phyloP scores from a whole-genome alignment of 2,888 invertebrate species.

The Hypomecis atomaria region DNA sequence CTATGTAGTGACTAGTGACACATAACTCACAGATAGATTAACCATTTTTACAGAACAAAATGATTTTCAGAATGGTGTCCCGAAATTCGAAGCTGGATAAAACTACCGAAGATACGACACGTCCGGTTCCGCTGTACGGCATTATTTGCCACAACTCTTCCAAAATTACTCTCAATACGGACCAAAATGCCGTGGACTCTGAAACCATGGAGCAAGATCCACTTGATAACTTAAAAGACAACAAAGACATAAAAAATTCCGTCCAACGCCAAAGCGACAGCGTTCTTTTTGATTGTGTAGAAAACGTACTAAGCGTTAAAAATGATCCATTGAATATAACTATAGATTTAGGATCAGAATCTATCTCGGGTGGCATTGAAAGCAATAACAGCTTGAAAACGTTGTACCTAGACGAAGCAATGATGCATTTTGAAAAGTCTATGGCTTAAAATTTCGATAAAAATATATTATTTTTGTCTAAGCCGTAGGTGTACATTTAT shows the following conservation, averaged over 20 bases:
- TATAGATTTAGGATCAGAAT: background rate
- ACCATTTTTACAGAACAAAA: too few relatives aligned
- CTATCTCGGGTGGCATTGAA: background rate
- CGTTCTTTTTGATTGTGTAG: background rate
- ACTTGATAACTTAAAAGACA: background rate
- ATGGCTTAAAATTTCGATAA: conserved; percentile 20
- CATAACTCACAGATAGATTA: too few relatives aligned
- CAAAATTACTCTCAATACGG: conserved; percentile 23
- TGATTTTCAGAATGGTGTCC: conserved; percentile 18
- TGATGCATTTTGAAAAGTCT: conserved; percentile 4
- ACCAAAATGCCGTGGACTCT: conserved; percentile 20
- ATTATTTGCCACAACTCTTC: conserved; percentile 58
- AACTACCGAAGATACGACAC: conserved; percentile 11
- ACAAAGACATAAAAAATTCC: background rate
- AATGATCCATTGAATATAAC: background rate
- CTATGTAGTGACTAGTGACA: too few relatives aligned
- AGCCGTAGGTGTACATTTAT: background rate
- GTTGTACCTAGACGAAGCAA: background rate
- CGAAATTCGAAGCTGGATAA: conserved; percentile 20
- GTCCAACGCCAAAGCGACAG: background rate
- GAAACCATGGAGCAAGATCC: conserved; percentile 10
- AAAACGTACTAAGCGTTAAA: background rate
- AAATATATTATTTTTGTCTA: conserved; percentile 10
- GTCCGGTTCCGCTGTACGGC: conserved; percentile 62
- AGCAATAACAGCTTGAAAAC: background rate